Evolutionary conservation across 1,140 invertebrate genomes (phyloP), one percentile per base, ranked within the genome.

Genomic region (Eumaeus atala): DNA sequence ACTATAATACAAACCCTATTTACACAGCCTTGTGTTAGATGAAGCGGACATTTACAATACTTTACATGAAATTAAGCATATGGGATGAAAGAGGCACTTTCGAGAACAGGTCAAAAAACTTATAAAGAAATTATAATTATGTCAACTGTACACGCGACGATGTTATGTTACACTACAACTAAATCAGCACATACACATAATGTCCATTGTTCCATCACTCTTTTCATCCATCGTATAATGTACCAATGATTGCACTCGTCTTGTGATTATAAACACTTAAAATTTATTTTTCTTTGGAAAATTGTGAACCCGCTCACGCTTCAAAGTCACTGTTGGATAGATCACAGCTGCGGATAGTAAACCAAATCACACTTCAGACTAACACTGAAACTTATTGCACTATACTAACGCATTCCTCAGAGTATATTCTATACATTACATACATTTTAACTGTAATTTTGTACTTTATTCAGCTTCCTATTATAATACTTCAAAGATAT

Each of bases 51-150:
- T 82, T 82, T 84, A 83, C 82, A 85, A 77, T 85, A 84, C 84
- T 67, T 77, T 85, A 85, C 80, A 85, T 44, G 64, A 71, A 73
- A 74, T 69, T 69, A 76, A 74, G 67, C 67, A 66, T 74, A 81
- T 58, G 68, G 73, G 77, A 77, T 67, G 72, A 80, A 73, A 72
- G 75, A 86, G 83, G 80, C 83, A 86, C 83, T 86, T 85, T 59
- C 62, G 70, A 74, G 70, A 83, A 81, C 71, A 77, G 62, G 74
- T 69, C 64, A 74, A 48, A 71, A 75, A 70, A 73, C 65, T 72
- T 78, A 73, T 62, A 58, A 40, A 65, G 64, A 66, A 72, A 75
- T 61, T 63, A 74, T 72, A 69, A 68, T 70, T 72, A 77, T 57
- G 56, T 47, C 54, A 47, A 72, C 77, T 79, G 72, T 79, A 81